Conservation (phyloP, 2,797 vertebrate genomes). For the Arnoldichthys spilopterus region DNA sequence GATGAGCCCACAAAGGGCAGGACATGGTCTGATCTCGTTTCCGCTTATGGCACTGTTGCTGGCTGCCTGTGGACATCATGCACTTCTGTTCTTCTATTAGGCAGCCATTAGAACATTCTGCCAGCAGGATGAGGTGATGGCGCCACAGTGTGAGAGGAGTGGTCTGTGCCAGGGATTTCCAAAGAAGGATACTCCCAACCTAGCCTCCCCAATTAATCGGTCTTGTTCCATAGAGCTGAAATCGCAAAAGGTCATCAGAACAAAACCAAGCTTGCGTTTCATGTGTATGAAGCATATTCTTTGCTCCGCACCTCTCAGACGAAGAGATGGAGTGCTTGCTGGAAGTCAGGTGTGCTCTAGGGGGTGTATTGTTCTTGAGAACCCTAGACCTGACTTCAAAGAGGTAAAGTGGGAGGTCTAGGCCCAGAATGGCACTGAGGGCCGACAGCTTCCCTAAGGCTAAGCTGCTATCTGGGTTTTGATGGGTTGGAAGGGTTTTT, state of each 20-base stretch:
- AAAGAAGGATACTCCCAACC: not conserved
- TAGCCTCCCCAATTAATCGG: not conserved
- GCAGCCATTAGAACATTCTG: not conserved
- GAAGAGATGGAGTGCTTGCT: not conserved
- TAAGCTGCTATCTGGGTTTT: not conserved
- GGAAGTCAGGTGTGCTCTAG: not conserved
- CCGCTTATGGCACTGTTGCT: not conserved
- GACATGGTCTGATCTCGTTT: not conserved
- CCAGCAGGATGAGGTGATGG: not conserved
- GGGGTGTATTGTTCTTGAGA: constrained; percentile 15
- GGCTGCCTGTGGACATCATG: not conserved
- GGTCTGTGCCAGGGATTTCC: not conserved
- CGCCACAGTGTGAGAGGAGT: not conserved
- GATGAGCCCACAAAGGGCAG: constrained; percentile 3
- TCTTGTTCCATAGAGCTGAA: not conserved
- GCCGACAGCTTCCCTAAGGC: not conserved
- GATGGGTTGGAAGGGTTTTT: not conserved
- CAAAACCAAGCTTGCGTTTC: not conserved
- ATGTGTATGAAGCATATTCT: not conserved
- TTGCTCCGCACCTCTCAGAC: not conserved
- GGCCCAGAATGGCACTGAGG: not conserved
- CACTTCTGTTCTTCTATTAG: not conserved
- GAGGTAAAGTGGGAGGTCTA: not conserved
- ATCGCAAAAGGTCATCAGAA: constrained; percentile 1
- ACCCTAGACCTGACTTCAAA: constrained; percentile 7